phyloP scores from a whole-genome alignment of 2,113 vertebrate species.

The Gallinago paraguaiae region DNA sequence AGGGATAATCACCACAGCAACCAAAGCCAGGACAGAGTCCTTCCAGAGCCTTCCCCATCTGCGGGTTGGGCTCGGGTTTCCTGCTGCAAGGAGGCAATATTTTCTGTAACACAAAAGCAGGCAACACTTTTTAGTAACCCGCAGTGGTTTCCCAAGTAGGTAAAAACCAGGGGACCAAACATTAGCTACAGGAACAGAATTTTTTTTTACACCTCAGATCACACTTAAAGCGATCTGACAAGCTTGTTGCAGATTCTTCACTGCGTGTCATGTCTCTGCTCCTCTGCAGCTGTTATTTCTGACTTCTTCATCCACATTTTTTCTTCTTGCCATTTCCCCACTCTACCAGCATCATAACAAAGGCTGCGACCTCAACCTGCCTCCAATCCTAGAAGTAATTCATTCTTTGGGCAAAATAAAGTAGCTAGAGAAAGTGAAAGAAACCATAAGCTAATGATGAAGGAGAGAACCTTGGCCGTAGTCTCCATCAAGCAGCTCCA shows the following conservation, averaged over 20 bases:
- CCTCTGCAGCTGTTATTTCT: not conserved
- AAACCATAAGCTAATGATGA: not conserved
- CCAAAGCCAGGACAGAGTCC: conserved; percentile 30
- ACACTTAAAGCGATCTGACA: not conserved
- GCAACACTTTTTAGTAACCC: not conserved
- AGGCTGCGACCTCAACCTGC: not conserved
- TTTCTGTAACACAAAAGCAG: not conserved
- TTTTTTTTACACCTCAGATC: not conserved
- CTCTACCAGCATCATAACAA: not conserved
- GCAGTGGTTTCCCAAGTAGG: not conserved
- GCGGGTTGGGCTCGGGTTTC: not conserved
- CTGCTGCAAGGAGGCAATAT: not conserved
- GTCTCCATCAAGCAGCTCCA: not conserved
- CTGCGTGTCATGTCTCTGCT: not conserved
- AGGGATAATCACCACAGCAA: conserved; percentile 64
- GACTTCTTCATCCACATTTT: not conserved
- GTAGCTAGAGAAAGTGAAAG: not conserved
- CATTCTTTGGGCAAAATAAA: not conserved
- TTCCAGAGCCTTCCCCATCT: not conserved
- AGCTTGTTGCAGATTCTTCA: not conserved
- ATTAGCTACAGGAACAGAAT: not conserved
- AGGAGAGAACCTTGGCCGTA: not conserved
- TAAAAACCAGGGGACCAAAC: not conserved
- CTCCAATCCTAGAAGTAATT: not conserved
- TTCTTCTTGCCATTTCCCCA: not conserved